Percentiles rank a stretch among this genome's conserved stretches.
phyloP scores from a whole-genome alignment of 2,888 invertebrate species.

The Euplexia lucipara region DNA sequence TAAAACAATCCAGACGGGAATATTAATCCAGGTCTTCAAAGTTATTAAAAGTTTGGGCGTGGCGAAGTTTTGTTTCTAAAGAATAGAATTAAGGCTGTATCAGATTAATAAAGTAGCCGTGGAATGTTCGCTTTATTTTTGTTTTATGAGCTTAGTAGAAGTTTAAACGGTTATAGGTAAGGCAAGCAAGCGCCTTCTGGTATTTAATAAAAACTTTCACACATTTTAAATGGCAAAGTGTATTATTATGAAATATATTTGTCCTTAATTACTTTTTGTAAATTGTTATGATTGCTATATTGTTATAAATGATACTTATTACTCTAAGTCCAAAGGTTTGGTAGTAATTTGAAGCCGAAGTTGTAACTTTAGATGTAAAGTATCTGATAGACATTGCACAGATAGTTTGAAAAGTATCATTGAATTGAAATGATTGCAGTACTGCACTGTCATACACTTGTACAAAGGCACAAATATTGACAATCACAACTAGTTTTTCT shows the following conservation, averaged over 20 bases:
- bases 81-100: slow-evolving; percentile 28
- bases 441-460: too few relatives aligned
- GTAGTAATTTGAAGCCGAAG: too few relatives aligned
- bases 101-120: slow-evolving; percentile 29
- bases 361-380: too few relatives aligned
- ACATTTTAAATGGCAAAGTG: background rate
- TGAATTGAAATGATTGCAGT: too few relatives aligned
- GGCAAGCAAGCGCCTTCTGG: background rate
- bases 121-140: slow-evolving; percentile 28
- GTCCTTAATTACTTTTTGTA: background rate
- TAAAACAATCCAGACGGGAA: background rate
- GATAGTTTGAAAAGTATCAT: too few relatives aligned
- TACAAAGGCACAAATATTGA: too few relatives aligned
- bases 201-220: slow-evolving; percentile 14
- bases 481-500: too few relatives aligned
- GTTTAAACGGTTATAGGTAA: slow-evolving; percentile 16
- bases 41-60: slow-evolving; percentile 28
- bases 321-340: background rate
- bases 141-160: slow-evolving; percentile 19
- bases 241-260: background rate
- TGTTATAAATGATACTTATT: background rate
- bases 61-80: slow-evolving; percentile 27
- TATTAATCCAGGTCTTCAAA: slow-evolving; percentile 6
- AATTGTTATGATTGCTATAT: background rate
- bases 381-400: too few relatives aligned